phyloP scores from a whole-genome alignment of 2,797 vertebrate species.

The Leptoclinus maculatus region DNA sequence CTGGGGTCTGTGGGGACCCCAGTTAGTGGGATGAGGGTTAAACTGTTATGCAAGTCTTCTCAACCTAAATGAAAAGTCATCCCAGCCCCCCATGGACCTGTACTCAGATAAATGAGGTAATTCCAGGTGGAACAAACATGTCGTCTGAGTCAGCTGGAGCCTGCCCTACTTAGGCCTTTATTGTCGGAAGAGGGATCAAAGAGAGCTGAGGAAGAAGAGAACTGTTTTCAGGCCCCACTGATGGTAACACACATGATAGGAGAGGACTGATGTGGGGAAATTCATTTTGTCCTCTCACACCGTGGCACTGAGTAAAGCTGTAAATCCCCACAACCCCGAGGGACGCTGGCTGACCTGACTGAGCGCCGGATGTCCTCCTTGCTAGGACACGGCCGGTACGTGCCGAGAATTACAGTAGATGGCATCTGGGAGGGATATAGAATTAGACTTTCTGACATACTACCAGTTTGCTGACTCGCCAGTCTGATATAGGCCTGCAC shows the following conservation, averaged over 20 bases:
- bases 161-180: constrained; percentile 40
- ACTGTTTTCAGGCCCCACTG: neutral
- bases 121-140: constrained; percentile 24
- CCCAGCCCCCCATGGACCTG: neutral
- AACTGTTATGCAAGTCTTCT: constrained; percentile 6
- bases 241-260: neutral
- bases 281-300: constrained; percentile 10
- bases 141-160: constrained; percentile 30
- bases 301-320: neutral
- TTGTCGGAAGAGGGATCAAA: constrained; percentile 37
- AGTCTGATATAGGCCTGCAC: too few species aligned
- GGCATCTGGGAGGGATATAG: neutral
- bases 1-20: too few species aligned
- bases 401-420: neutral
- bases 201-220: constrained; percentile 6
- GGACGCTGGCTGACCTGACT: neutral
- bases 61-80: constrained; percentile 17
- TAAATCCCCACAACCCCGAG: neutral
- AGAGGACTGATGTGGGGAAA: neutral
- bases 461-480: neutral
- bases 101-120: constrained; percentile 1
- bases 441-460: neutral
- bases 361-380: neutral
- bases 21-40: neutral
- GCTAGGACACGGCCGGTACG: neutral